Conservation (phyloP, 2,888 invertebrate species). For the Pyrgus malvae region DNA sequence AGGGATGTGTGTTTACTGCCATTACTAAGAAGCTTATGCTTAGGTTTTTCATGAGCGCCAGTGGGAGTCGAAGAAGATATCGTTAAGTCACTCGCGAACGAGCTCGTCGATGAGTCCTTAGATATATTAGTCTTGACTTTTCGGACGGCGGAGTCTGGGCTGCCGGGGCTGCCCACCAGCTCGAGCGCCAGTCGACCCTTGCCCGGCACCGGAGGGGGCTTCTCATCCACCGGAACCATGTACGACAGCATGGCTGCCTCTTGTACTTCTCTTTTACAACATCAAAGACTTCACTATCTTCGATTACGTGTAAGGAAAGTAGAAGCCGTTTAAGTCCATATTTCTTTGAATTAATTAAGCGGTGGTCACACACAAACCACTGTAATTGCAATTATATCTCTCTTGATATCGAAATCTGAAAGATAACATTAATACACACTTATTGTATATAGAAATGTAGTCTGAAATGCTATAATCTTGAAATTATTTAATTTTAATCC, state of each 20-base stretch:
- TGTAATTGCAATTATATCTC: slow-evolving; percentile 31
- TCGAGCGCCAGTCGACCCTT: slow-evolving; percentile 78
- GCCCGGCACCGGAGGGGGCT: slow-evolving; percentile 84
- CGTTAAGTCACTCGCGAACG: slow-evolving; percentile 85
- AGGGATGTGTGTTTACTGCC: slow-evolving; percentile 87
- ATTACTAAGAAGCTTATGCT: slow-evolving; percentile 85
- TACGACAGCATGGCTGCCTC: slow-evolving; percentile 86
- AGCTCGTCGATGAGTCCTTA: slow-evolving; percentile 88
- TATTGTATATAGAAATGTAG: neutral
- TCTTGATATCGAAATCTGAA: slow-evolving; percentile 54
- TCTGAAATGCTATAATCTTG: no score
- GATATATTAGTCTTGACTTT: slow-evolving; percentile 64
- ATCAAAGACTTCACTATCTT: slow-evolving; percentile 31
- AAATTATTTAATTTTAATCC: no score
- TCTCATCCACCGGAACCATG: slow-evolving; percentile 90
- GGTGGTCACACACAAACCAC: slow-evolving; percentile 26
- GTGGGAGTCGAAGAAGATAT: slow-evolving; percentile 84
- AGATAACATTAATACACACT: slow-evolving; percentile 37
- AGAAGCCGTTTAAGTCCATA: slow-evolving; percentile 29
- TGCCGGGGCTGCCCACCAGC: slow-evolving; percentile 54
- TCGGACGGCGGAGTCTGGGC: slow-evolving; percentile 60
- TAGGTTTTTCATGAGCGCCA: slow-evolving; percentile 83
- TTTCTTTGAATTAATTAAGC: slow-evolving; percentile 13
- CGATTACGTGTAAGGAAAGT: slow-evolving; percentile 32
- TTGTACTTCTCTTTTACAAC: slow-evolving; percentile 30